Percentiles rank a stretch among this genome's conserved stretches.
Evolutionary conservation across 2,888 invertebrate species (phyloP).

Genomic region (Camponotus fellah): DNA sequence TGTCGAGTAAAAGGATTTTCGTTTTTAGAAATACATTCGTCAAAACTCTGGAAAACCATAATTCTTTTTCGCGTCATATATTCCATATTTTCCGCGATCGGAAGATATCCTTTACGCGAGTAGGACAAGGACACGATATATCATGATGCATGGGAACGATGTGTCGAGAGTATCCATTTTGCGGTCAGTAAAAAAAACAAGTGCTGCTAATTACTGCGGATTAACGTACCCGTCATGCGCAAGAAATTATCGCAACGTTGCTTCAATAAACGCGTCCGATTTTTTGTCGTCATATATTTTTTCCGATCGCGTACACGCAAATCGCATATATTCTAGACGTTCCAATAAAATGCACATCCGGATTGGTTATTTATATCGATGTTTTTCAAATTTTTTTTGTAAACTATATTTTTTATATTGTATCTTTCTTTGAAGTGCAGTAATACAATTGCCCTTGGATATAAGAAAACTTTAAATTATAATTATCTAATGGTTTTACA

Average conservation of each 20-base stretch:
- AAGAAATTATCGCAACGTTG: slow-evolving; percentile 32
- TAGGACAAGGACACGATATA: slow-evolving; percentile 61
- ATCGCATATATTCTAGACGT: neutral
- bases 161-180: slow-evolving; percentile 56
- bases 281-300: slow-evolving; percentile 7
- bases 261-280: neutral
- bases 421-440: neutral
- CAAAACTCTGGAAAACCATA: slow-evolving; percentile 1
- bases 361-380: neutral
- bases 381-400: neutral
- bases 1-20: neutral
- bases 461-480: neutral
- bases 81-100: neutral
- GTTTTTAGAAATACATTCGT: neutral
- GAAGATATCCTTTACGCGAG: slow-evolving; percentile 14
- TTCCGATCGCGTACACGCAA: neutral
- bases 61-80: slow-evolving; percentile 12
- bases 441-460: neutral
- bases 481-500: neutral
- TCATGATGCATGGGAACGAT: slow-evolving; percentile 39
- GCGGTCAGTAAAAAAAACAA: slow-evolving; percentile 52
- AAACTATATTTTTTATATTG: neutral
- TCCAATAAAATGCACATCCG: neutral
- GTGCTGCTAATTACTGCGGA: slow-evolving; percentile 56
- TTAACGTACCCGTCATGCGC: slow-evolving; percentile 58